A percentile compares a stretch with the other conserved stretches of the same genome.
phyloP scores from a whole-genome alignment of 2,888 invertebrate species.

The Trichogramma dendrolimi region DNA sequence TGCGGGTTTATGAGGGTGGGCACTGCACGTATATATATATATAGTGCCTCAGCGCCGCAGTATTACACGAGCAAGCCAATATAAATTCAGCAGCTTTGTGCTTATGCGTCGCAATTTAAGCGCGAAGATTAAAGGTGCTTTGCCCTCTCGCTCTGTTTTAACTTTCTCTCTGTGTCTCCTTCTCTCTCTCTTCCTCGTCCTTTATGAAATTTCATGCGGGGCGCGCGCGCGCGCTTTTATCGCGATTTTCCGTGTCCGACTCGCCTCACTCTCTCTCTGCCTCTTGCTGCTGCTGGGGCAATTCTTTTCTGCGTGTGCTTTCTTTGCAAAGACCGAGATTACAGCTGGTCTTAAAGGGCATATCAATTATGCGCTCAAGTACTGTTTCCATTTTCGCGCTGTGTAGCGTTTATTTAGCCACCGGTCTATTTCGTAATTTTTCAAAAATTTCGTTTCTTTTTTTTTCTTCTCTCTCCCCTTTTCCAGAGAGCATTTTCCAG shows the following conservation, averaged over 20 bases:
- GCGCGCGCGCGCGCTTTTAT: too few relatives aligned
- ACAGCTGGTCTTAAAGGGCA: neutral
- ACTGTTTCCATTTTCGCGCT: constrained; percentile 11
- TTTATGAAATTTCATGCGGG: constrained; percentile 2
- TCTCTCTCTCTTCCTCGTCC: too few relatives aligned
- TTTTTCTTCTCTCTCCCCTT: too few relatives aligned
- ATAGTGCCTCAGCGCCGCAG: neutral
- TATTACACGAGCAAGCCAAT: constrained; percentile 6
- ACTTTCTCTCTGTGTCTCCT: too few relatives aligned
- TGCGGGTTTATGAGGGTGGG: too few relatives aligned
- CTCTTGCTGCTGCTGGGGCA: neutral
- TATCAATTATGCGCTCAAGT: constrained; percentile 17
- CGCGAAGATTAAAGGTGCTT: constrained; percentile 13
- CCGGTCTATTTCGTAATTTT: too few relatives aligned
- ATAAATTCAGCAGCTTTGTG: constrained; percentile 6
- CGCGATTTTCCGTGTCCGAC: too few relatives aligned
- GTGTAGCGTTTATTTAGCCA: constrained; percentile 23
- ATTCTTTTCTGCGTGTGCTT: neutral
- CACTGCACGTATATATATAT: too few relatives aligned
- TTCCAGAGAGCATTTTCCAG: too few relatives aligned
- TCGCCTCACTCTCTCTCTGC: too few relatives aligned
- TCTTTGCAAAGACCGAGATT: constrained; percentile 6
- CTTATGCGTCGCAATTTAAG: constrained; percentile 3
- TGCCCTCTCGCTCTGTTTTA: neutral
- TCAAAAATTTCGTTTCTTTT: too few relatives aligned